Evolutionary conservation across 1,140 invertebrate genomes (phyloP).

Genomic region (Xylocopa sonorina): DNA sequence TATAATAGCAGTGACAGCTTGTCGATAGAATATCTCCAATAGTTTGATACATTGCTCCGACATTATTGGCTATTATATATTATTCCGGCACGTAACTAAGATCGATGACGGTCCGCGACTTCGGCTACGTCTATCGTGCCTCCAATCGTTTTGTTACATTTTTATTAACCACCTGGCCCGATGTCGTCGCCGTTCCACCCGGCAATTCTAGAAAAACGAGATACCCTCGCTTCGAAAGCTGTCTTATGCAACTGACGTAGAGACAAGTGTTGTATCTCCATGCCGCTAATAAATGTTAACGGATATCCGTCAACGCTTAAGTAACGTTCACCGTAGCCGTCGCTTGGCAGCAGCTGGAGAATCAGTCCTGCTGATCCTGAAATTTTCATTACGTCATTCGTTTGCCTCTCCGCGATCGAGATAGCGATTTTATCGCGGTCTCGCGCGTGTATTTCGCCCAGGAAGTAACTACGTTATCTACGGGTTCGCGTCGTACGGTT

Average conservation of each 20-base stretch:
- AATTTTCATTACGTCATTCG: background rate
- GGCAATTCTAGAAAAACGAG: no score
- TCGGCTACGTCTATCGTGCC: background rate
- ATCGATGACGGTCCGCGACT: constrained; percentile 41
- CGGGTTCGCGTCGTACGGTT: background rate
- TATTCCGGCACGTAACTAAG: constrained; percentile 52
- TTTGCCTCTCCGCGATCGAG: background rate
- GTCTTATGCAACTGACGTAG: no score
- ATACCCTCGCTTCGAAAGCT: no score
- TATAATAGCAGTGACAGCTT: constrained; percentile 57
- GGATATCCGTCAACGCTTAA: no score
- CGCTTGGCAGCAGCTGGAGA: background rate
- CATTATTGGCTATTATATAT: constrained; percentile 60
- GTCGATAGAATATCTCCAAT: constrained; percentile 54
- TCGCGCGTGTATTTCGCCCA: background rate
- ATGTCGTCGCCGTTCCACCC: no score
- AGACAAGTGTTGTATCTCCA: no score
- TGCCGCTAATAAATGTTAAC: no score
- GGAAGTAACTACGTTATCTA: background rate
- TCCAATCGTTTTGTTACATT: constrained; percentile 10
- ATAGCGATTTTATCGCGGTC: background rate
- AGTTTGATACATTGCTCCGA: constrained; percentile 55
- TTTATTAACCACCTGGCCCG: background rate
- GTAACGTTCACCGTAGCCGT: no score
- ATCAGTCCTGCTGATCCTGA: constrained; percentile 2